Evolutionary conservation across 64 coral and sea anemone genomes (phyloP), one percentile per base, ranked within the genome.

Genomic region (Montipora efflorescens): DNA sequence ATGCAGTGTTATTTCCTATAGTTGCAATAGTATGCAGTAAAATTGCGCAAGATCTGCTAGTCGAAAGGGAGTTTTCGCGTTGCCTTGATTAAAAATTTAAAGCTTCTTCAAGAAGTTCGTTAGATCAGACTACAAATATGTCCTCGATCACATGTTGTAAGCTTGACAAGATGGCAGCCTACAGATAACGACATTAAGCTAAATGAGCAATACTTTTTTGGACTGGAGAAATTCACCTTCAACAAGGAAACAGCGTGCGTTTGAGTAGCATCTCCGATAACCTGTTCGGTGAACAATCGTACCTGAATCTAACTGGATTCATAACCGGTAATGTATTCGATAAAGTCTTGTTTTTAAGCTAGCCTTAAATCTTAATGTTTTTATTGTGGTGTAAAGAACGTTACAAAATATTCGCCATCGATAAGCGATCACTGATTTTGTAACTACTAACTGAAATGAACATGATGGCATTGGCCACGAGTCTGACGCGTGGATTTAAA

Each of bases 51-150:
- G 47, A 48, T 11, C 67, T 47, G 3, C 36, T 18, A 9, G 61
- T 22, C 11, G 64, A 59, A 59, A 2, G 28, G 36, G 53, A 57
- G 11, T 14, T 71, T 51, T 86, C 48, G 49, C 9, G 62, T 44
- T 46, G 47, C 6, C n/a, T 36, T 36, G 7, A 86, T 86, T 86
- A 86, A 86, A 73, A 71, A 86, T 86, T 86, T 86, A 86, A 86
- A 70, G 8, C 45, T 72, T 72, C n/a, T 46, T 67, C 13, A 15
- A 14, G 5, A 47, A 48, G 13, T 5, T 64, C 9, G 82, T 86
- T 86, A 86, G 82, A 86, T 86, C 62, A 86, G 64, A n/a, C 64
- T 50, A 50, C 62, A 71, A 72, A 86, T 71, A 71, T 86, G 82
- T 51, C 66, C 46, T 72, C 82, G 82, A 47, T 71, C 82, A 8